phyloP scores from a whole-genome alignment of 2,888 invertebrate genomes.

The Drosophila pegasa region DNA sequence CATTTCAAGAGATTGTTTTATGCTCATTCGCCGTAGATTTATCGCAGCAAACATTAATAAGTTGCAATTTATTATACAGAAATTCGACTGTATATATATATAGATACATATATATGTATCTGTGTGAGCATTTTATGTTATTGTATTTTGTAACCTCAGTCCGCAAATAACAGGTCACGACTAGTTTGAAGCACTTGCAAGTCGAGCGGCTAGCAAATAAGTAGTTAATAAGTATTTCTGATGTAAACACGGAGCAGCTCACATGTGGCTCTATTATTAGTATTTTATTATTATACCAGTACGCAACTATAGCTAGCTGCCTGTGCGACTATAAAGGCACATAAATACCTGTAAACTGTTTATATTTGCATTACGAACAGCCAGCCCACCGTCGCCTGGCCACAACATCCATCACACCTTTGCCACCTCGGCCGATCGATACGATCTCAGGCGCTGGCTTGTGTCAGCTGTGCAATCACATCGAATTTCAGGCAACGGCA shows the following conservation, averaged over 20 bases:
- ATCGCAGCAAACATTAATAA: background rate
- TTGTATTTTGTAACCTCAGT: conserved; percentile 20
- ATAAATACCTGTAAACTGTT: conserved; percentile 18
- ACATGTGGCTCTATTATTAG: conserved; percentile 46
- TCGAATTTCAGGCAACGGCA: background rate
- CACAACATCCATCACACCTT: conserved; percentile 29
- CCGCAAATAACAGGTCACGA: conserved; percentile 59
- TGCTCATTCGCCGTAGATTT: background rate
- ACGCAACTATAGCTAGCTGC: background rate
- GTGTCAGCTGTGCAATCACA: conserved; percentile 41
- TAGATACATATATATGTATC: background rate
- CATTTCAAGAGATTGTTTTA: background rate
- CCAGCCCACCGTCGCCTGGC: conserved; percentile 14
- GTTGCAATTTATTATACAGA: background rate
- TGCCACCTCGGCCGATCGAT: conserved; percentile 13
- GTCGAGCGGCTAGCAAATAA: conserved; percentile 28
- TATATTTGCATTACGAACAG: conserved; percentile 27
- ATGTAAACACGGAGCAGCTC: conserved; percentile 47
- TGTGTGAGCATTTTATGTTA: conserved; percentile 3
- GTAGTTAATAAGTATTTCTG: conserved; percentile 53
- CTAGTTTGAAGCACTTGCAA: conserved; percentile 53
- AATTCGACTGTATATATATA: background rate
- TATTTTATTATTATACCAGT: conserved; percentile 25
- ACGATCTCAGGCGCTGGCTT: background rate
- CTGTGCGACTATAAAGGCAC: conserved; percentile 10